Evolutionary conservation across 2,888 invertebrate species (phyloP).

Genomic region (Idaea straminata): DNA sequence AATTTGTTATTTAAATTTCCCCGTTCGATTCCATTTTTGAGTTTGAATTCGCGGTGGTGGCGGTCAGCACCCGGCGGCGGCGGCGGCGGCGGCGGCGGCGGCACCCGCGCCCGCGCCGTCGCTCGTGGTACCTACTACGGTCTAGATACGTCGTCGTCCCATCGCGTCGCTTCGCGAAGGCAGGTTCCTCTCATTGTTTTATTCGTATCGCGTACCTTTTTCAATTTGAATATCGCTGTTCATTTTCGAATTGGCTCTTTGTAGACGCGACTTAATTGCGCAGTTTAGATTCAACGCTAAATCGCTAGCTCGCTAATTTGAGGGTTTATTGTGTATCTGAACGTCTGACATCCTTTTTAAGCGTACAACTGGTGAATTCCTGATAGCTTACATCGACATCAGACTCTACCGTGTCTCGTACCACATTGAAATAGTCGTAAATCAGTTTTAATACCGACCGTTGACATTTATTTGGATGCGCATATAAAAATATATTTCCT

Average conservation of each 20-base stretch:
- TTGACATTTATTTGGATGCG: conserved; percentile 51
- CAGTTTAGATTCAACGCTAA: conserved; percentile 76
- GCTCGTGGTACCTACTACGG: conserved; percentile 37
- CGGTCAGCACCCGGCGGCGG: conserved; percentile 20
- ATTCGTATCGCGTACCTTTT: conserved; percentile 74
- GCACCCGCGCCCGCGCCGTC: too few relatives aligned
- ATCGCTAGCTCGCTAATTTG: conserved; percentile 74
- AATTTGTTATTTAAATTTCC: conserved; percentile 74
- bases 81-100: conserved; percentile 7
- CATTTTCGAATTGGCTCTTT: conserved; percentile 74
- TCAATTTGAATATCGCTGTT: conserved; percentile 78
- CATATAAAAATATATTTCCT: conserved; percentile 51
- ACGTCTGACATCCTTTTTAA: conserved; percentile 65
- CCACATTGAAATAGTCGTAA: conserved; percentile 35
- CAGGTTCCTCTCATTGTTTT: conserved; percentile 64
- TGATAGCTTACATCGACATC: conserved; percentile 41
- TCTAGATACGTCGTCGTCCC: conserved; percentile 46
- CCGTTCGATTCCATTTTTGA: conserved; percentile 67
- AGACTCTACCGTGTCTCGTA: conserved; percentile 34
- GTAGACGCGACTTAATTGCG: conserved; percentile 74
- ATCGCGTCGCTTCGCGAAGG: conserved; percentile 47
- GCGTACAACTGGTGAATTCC: conserved; percentile 56
- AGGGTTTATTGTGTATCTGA: conserved; percentile 68
- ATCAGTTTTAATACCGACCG: conserved; percentile 47
- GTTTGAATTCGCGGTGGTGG: conserved; percentile 50